phyloP scores from a whole-genome alignment of 2,797 vertebrate genomes.

The Alcedo atthis region DNA sequence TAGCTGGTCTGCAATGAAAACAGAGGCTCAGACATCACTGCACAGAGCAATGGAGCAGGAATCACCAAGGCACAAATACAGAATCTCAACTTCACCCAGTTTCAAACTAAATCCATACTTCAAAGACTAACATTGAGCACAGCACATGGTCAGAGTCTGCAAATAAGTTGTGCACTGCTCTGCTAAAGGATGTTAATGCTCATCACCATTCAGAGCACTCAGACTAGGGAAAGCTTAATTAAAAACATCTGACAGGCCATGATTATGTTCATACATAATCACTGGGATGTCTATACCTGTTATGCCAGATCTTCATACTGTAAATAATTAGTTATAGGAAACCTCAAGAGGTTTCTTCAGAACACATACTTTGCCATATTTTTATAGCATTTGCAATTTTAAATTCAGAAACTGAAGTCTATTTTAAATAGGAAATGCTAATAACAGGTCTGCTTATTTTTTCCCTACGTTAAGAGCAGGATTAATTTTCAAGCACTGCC shows the following conservation, averaged over 20 bases:
- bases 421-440: constrained; percentile 65
- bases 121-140: not conserved
- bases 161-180: not conserved
- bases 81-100: not conserved
- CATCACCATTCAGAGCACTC: constrained; percentile 23
- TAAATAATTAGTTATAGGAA: constrained; percentile 59
- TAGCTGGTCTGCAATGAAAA: not conserved
- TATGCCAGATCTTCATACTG: constrained; percentile 41
- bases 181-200: not conserved
- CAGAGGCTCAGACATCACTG: not conserved
- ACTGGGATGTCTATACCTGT: constrained; percentile 48
- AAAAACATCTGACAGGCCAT: constrained; percentile 48
- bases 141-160: not conserved
- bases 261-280: constrained; percentile 46
- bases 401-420: constrained; percentile 53
- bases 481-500: constrained; percentile 50
- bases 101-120: not conserved
- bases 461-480: constrained; percentile 3
- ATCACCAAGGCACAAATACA: not conserved
- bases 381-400: constrained; percentile 61
- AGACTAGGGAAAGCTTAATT: constrained; percentile 62
- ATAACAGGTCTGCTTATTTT: constrained; percentile 51
- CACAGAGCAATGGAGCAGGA: not conserved
- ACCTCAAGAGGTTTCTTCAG: constrained; percentile 39
- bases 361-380: constrained; percentile 18